Evolutionary conservation across 2,888 invertebrate species (phyloP).

Genomic region (Baronia brevicornis): DNA sequence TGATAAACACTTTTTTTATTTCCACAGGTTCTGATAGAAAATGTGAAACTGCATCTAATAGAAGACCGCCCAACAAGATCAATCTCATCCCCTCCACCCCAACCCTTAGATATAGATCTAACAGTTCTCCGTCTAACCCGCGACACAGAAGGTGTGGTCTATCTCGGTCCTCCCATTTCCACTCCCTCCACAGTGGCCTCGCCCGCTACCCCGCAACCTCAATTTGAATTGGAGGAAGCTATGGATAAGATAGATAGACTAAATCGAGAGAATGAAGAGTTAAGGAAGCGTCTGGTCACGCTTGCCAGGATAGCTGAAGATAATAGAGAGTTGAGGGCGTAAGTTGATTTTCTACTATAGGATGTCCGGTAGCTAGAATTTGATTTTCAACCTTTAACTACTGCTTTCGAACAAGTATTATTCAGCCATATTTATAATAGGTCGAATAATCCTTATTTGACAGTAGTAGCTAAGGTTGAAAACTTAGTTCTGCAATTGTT

Average conservation of each 20-base stretch:
- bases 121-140: constrained; percentile 82
- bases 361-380: too few species aligned
- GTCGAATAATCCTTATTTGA: too few species aligned
- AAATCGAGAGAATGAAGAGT: constrained; percentile 65
- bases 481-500: too few species aligned
- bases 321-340: constrained; percentile 69
- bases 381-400: too few species aligned
- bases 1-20: constrained; percentile 1
- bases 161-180: constrained; percentile 77
- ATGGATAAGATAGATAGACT: constrained; percentile 51
- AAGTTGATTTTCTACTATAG: constrained; percentile 40
- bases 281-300: constrained; percentile 60
- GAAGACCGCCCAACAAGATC: constrained; percentile 90
- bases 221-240: constrained; percentile 51
- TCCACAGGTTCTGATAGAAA: constrained; percentile 81
- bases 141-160: constrained; percentile 83
- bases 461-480: too few species aligned
- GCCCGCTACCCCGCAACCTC: constrained; percentile 42
- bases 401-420: too few species aligned
- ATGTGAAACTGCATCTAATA: constrained; percentile 83
- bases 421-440: too few species aligned
- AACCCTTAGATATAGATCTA: constrained; percentile 85
- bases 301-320: constrained; percentile 72
- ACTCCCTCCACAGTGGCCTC: constrained; percentile 39
- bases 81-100: constrained; percentile 85